Base-by-base conservation (phyloP, 1,140 invertebrate species). In the Physella acuta region DNA sequence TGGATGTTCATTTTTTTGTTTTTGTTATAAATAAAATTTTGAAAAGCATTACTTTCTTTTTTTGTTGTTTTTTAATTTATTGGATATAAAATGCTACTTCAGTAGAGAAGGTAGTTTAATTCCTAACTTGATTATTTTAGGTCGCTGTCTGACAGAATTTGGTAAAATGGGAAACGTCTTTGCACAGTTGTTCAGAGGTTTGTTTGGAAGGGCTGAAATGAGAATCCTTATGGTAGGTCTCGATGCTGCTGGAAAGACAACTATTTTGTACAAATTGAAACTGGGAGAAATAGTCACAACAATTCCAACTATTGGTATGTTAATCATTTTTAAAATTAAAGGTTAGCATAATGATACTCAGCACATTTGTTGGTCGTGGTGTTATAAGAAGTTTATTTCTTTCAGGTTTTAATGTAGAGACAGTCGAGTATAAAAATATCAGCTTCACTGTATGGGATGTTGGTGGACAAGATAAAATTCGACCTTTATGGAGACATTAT, bases 181-280 rank as follows among this genome's bases (percentile, higher is more conserved):
- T 65, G 60, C 67, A 3, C 69, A 53, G 8, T 4, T 78, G 30
- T 76, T 79, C 65, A 56, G 60, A 28, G 51, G 61, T 28, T 49
- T 79, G 4, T n/a, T n/a, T n/a, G 76, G 76, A 0, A 78, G 77
- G 61, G 75, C 75, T 68, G 78, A 80, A 33, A 78, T 80, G 78
- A 77, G 77, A 69, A 78, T 80, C 70, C 72, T 80, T 62, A 80
- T 80, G 78, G 78, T 80, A 20, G 95, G 95, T 53, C 87, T 98
- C 58, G 95, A 98, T 87, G 94, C 94, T 69, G 95, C 95, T 76
- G 96, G 96, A 79, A 98, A 98, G 89, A 98, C 95, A 1, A 98
- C 95, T 64, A 98, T 98, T 85, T 87, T 98, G 63, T 98, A 98
- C 84, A 97, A 97, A 87, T 86, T 98, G 71, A 98, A 98, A 85